Evolutionary conservation across 37 sponge, comb jelly and placozoan genomes (phyloP), one percentile per base, ranked within the genome.

Genomic region (Beroe forskalii): DNA sequence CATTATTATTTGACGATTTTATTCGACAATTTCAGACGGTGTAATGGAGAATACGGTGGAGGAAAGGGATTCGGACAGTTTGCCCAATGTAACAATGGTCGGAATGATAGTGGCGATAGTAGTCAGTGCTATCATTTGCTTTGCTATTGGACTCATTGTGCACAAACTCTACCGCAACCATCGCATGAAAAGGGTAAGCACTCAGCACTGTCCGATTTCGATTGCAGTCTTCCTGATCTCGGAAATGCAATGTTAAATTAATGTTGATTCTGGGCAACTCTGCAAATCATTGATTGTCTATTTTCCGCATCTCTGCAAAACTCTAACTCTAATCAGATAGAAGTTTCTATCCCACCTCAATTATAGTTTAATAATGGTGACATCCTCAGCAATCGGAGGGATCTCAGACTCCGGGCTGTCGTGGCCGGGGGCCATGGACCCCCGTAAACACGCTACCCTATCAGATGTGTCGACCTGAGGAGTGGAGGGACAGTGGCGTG

Each of bases 21-120:
- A n/a, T n/a, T n/a, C n/a, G n/a, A n/a, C n/a, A n/a, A 48, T 69
- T 25, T 0, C 86, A 80, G 86, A 42, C 28, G 86, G 86, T 38
- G 55, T 24, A 25, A 80, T 80, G 86, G 86, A 42, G 27, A 80
- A 42, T 0, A 42, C 43, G 14, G 86, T 42, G 12, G 48, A 42
- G n/a, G 30, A 40, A 48, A 17, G 3, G 4, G 55, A 35, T 25
- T 23, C 44, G 0, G 48, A 12, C 2, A 1, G 12, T 12, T 23
- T 80, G 38, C 86, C 86, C 17, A 80, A 41, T 43, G 35, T 80
- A 22, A 80, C 86, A 6, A 41, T 80, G 44, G 86, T 80, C 1
- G 86, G 86, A 14, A 80, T 80, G 86, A 38, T 80, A 4, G 55
- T 80, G n/a, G 86, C 86, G 55, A 80, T 80, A n/a, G 86, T 80